These are phyloP conservation scores for Apostichopus californicus DNA, from an alignment of 35 echinoderm and acorn worm genomes.

Conservation along the genomic window DNA sequence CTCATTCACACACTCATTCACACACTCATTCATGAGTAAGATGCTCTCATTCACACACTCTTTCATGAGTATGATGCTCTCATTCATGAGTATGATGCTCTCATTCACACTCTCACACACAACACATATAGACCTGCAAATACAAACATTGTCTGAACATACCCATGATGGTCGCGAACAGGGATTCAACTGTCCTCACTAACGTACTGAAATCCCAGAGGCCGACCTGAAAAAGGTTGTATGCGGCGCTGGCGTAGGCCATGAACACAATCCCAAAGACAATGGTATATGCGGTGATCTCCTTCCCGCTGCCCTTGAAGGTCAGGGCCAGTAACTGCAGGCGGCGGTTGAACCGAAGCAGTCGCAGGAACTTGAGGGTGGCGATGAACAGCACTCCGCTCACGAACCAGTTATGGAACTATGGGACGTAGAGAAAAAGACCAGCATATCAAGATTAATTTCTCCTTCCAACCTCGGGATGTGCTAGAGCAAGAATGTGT, in stretches of 20 bases:
- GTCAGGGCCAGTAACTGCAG: constrained; percentile 80
- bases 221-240: constrained; percentile 56
- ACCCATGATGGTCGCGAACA: constrained; percentile 95
- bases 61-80: too few species aligned
- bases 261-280: constrained; percentile 94
- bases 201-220: constrained; percentile 76
- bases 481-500: too few species aligned
- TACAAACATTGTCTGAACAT: neutral
- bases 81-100: too few species aligned
- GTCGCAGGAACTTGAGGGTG: constrained; percentile 84
- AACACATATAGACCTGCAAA: too few species aligned
- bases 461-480: too few species aligned
- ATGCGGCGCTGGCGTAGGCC: constrained; percentile 65
- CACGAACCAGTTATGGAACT: constrained; percentile 73
- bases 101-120: too few species aligned
- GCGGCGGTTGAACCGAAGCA: constrained; percentile 87
- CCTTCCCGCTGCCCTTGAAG: constrained; percentile 57
- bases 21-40: too few species aligned
- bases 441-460: neutral
- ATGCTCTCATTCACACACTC: too few species aligned
- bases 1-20: too few species aligned
- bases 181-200: constrained; percentile 77
- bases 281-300: constrained; percentile 73
- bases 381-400: constrained; percentile 79
- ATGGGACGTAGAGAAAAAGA: neutral